Base-by-base conservation (phyloP, 2,888 invertebrate genomes). In the Lasioglossum figueresi region DNA sequence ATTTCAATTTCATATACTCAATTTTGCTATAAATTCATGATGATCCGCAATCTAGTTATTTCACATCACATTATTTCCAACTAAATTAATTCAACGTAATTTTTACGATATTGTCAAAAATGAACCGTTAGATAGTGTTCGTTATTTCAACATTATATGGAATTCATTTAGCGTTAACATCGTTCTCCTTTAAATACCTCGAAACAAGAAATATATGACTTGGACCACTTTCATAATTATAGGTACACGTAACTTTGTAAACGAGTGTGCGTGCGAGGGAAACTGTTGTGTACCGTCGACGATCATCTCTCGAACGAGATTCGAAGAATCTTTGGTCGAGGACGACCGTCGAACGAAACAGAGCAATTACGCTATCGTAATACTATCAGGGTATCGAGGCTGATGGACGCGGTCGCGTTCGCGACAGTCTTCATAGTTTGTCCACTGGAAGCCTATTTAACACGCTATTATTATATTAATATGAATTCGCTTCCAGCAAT, bases 331-430 rank as follows among this genome's bases (percentile, higher is more conserved):
- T 52, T n/a, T 71, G n/a, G 37, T 27, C 31, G 71, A 77, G 63
- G 56, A 63, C 34, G 34, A 40, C 16, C 59, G 78, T 34, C 76
- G 72, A 48, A 66, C 52, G 79, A 59, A 72, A 56, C 70, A 48
- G 34, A 19, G 23, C 66, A 66, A 66, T 63, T 74, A 66, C 73
- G 73, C 76, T 81, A 68, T 37, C 27, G 59, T 59, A 63, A 68
- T 52, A 52, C 66, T 79, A 82, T 85, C 85, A 82, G 86, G 86
- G 82, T 86, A 85, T 71, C 66, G 82, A 77, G 45, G 72, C 80
- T 14, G 16, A 72, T 71, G 48, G 23, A 23, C 48, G 59, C 34
- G 48, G 27, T 27, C 59, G 16, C 16, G 40, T 48, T 63, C 27
- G 19, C 16, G 63, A 59, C 52, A 23, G 52, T 10, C 52, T 52